phyloP scores from a whole-genome alignment of 2,797 vertebrate genomes.

The Sorex maritimensis region DNA sequence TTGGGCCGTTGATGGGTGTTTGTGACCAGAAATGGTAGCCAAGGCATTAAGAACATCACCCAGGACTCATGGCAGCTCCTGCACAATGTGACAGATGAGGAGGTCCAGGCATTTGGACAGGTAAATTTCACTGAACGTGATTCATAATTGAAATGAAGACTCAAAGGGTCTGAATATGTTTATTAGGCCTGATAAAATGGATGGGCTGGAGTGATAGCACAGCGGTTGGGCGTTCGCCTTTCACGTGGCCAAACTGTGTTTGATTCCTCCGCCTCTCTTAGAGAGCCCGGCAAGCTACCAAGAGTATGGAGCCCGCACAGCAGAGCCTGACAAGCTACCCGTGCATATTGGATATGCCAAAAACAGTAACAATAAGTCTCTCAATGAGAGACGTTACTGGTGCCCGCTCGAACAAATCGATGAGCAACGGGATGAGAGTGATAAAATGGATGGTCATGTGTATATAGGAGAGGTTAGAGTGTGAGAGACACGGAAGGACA shows the following conservation, averaged over 20 bases:
- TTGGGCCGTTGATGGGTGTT: slow-evolving; percentile 93
- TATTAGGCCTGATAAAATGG: background rate
- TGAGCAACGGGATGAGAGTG: too few species aligned
- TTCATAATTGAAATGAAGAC: background rate
- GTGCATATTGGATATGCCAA: too few species aligned
- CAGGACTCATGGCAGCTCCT: slow-evolving; percentile 93
- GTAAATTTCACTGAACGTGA: slow-evolving; percentile 82
- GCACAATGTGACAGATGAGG: slow-evolving; percentile 93
- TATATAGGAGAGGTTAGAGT: background rate
- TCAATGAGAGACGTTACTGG: too few species aligned
- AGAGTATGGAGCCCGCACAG: too few species aligned
- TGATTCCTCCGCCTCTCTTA: too few species aligned
- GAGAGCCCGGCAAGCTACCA: too few species aligned
- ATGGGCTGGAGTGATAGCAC: too few species aligned
- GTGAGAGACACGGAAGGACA: background rate
- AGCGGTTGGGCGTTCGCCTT: too few species aligned
- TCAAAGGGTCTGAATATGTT: background rate
- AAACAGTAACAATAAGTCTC: too few species aligned
- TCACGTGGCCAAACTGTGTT: too few species aligned
- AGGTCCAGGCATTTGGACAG: slow-evolving; percentile 95
- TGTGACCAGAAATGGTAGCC: slow-evolving; percentile 92
- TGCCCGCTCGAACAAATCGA: too few species aligned
- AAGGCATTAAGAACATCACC: slow-evolving; percentile 93
- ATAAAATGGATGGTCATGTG: background rate
- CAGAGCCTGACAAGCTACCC: too few species aligned